A percentile compares a stretch with the other conserved stretches of the same genome.
Evolutionary conservation across 2,888 invertebrate species (phyloP).

Genomic region (Eupithecia subumbrata): DNA sequence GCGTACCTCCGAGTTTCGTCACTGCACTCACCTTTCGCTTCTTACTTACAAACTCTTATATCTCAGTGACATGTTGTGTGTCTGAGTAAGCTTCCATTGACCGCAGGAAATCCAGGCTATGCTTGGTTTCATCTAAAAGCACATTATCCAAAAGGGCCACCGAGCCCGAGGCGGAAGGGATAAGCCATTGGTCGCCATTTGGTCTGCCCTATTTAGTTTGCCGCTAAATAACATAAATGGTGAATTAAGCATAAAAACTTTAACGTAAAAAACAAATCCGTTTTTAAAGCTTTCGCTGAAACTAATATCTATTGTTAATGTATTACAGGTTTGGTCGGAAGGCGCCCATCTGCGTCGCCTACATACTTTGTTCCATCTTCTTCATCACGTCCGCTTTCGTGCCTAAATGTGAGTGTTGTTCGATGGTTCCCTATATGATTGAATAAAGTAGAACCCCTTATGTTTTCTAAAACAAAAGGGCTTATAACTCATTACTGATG

Average conservation of each 20-base stretch:
- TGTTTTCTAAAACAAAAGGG: no score
- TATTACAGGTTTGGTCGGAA: conserved; percentile 78
- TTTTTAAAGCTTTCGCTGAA: background rate
- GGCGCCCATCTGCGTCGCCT: conserved; percentile 72
- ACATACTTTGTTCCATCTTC: conserved; percentile 76
- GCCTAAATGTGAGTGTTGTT: conserved; percentile 73
- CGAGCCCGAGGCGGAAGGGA: background rate
- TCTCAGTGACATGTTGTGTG: no score
- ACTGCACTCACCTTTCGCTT: background rate
- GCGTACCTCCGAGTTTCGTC: background rate
- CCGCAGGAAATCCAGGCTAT: no score
- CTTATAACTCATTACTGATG: no score
- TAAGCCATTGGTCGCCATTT: background rate
- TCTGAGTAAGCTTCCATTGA: no score
- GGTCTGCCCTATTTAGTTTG: background rate
- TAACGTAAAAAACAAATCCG: rapidly evolving
- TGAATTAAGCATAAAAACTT: background rate
- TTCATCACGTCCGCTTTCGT: conserved; percentile 83
- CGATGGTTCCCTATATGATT: background rate
- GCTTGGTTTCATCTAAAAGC: background rate
- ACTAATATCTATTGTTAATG: background rate
- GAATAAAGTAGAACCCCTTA: no score
- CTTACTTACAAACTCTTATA: no score
- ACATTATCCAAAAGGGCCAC: background rate
- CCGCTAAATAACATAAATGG: background rate